Conservation (phyloP, 2,797 vertebrate species). For the Melopsittacus undulatus region DNA sequence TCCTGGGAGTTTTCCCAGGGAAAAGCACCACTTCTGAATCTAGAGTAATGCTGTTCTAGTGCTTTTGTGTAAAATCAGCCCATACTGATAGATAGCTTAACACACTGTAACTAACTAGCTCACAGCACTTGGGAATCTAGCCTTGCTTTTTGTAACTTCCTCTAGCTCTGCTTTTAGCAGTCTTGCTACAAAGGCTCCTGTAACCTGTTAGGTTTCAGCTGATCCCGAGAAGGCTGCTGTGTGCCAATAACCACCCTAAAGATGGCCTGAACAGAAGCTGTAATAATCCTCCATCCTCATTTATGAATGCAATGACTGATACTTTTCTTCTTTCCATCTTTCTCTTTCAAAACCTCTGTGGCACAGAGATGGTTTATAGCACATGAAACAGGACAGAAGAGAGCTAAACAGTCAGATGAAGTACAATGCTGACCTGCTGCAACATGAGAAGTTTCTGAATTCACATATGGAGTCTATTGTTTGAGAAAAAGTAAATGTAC, state of each 20-base stretch:
- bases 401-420: not conserved
- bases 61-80: not conserved
- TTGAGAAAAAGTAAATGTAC: not conserved
- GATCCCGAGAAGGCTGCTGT: not conserved
- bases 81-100: not conserved
- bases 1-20: slow-evolving; percentile 8
- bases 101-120: not conserved
- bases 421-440: not conserved
- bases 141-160: not conserved
- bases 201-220: not conserved
- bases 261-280: not conserved
- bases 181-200: not conserved
- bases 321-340: not conserved
- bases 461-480: not conserved
- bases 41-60: not conserved
- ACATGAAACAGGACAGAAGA: not conserved
- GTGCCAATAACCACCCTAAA: not conserved
- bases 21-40: slow-evolving; percentile 19
- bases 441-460: not conserved
- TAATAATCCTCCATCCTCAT: not conserved
- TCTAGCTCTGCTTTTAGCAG: not conserved
- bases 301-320: not conserved
- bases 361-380: not conserved
- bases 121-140: not conserved
- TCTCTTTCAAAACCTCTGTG: not conserved